Conservation (phyloP, 1,140 invertebrate genomes). For the Drosophila jambulina region DNA sequence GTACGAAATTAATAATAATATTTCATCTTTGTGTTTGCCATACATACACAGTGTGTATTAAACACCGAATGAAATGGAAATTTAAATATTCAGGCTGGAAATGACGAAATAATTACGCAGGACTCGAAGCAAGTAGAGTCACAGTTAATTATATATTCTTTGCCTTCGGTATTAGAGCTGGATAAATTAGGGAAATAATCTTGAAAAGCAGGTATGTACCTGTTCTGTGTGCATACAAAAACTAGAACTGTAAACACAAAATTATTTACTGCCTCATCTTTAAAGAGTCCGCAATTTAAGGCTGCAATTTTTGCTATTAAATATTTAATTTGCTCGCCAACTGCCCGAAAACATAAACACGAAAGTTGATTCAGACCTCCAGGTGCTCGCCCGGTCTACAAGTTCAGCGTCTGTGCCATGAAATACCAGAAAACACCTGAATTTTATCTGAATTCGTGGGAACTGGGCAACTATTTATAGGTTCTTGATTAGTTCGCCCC, state of each 20-base stretch:
- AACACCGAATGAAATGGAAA: background rate
- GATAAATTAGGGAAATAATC: slow-evolving; percentile 5
- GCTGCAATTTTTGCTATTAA: slow-evolving; percentile 14
- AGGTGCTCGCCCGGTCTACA: slow-evolving; percentile 4
- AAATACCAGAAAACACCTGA: slow-evolving; percentile 45
- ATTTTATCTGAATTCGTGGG: slow-evolving; percentile 27
- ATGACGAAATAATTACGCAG: slow-evolving; percentile 1
- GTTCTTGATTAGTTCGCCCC: slow-evolving; percentile 46
- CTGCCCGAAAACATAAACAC: slow-evolving; percentile 25
- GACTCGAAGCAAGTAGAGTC: background rate
- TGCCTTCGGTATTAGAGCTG: background rate
- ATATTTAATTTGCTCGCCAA: slow-evolving; percentile 45
- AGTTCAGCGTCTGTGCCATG: slow-evolving; percentile 4
- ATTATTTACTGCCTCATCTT: slow-evolving; percentile 15
- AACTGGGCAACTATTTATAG: slow-evolving; percentile 45
- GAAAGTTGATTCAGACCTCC: slow-evolving; percentile 39
- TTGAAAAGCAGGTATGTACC: background rate
- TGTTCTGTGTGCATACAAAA: background rate
- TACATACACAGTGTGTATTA: too few relatives aligned
- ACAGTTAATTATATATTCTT: slow-evolving; percentile 14
- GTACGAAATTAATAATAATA: background rate
- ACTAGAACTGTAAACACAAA: background rate
- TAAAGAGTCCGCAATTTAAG: slow-evolving; percentile 23
- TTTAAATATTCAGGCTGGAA: slow-evolving; percentile 12
- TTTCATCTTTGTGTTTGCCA: background rate